Percentiles rank a stretch among this genome's conserved stretches.
These are phyloP conservation scores for Pomacea canaliculata DNA, from an alignment of 2,888 invertebrate species.

Conservation along the genomic window DNA sequence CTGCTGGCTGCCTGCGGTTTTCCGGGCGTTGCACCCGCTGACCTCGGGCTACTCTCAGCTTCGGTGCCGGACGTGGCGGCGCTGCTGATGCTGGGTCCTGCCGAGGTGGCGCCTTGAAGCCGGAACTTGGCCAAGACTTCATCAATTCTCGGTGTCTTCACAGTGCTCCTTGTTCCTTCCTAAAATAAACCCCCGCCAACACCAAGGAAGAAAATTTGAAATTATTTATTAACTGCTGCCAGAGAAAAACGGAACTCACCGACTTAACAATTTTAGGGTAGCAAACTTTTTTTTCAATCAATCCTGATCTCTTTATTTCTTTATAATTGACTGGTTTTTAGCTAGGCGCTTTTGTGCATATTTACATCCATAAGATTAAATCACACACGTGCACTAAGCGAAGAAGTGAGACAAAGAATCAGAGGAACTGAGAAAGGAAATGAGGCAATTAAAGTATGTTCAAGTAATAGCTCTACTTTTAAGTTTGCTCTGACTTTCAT, in stretches of 20 bases:
- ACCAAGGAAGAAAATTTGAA: too few relatives aligned
- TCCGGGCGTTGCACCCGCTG: constrained; percentile 28
- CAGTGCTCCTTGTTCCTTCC: background rate
- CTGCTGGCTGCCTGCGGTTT: background rate
- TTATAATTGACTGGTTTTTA: too few relatives aligned
- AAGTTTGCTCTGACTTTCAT: too few relatives aligned
- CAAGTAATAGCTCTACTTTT: too few relatives aligned
- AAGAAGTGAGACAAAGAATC: too few relatives aligned
- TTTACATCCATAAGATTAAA: too few relatives aligned
- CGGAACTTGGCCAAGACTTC: constrained; percentile 56
- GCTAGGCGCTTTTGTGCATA: too few relatives aligned
- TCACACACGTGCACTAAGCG: too few relatives aligned
- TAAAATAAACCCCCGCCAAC: background rate
- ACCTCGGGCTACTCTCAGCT: constrained; percentile 31
- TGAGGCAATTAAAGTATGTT: too few relatives aligned
- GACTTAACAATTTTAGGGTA: background rate
- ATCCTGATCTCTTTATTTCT: background rate
- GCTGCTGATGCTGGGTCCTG: constrained; percentile 8
- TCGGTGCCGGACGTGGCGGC: constrained; percentile 39
- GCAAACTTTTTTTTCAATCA: background rate
- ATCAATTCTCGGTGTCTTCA: constrained; percentile 60
- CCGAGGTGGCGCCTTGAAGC: constrained; percentile 1
- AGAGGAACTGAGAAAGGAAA: too few relatives aligned
- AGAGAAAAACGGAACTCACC: too few relatives aligned
- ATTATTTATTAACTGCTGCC: too few relatives aligned